Conservation (phyloP, 92 coral and sea anemone species). For the Phenganax marumi region DNA sequence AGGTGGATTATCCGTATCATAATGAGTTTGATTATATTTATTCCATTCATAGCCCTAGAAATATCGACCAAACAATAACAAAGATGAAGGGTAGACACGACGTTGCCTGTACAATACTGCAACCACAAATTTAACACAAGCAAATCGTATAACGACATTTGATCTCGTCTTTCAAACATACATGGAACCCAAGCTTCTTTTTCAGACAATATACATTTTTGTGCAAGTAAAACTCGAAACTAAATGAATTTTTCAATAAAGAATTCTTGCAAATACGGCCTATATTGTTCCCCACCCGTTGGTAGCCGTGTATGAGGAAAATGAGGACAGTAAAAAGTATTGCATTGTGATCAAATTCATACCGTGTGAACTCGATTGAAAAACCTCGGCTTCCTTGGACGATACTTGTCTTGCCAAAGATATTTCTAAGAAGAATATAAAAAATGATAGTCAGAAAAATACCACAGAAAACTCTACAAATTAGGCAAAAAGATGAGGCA, state of each 20-base stretch:
- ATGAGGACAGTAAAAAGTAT: background rate
- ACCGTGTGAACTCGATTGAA: constrained; percentile 99
- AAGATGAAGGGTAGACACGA: background rate
- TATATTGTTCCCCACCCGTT: no score
- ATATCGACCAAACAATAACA: background rate
- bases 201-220: no score
- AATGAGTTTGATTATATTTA: constrained; percentile 97
- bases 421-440: constrained; percentile 63
- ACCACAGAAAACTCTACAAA: background rate
- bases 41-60: constrained; percentile 97
- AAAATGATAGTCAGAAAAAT: background rate
- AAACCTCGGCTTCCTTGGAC: constrained; percentile 97
- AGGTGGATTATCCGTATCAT: constrained; percentile 97
- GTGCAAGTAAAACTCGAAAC: no score
- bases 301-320: no score
- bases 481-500: background rate
- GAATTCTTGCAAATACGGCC: no score
- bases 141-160: no score
- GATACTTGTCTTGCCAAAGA: constrained; percentile 95
- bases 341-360: constrained; percentile 39
- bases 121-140: no score
- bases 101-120: background rate
- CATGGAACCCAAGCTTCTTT: no score
- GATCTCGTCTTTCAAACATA: no score
- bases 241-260: no score